A percentile compares a stretch with the other conserved stretches of the same genome.
phyloP scores from a whole-genome alignment of 2,113 vertebrate species.

The Oncorhynchus tshawytscha region DNA sequence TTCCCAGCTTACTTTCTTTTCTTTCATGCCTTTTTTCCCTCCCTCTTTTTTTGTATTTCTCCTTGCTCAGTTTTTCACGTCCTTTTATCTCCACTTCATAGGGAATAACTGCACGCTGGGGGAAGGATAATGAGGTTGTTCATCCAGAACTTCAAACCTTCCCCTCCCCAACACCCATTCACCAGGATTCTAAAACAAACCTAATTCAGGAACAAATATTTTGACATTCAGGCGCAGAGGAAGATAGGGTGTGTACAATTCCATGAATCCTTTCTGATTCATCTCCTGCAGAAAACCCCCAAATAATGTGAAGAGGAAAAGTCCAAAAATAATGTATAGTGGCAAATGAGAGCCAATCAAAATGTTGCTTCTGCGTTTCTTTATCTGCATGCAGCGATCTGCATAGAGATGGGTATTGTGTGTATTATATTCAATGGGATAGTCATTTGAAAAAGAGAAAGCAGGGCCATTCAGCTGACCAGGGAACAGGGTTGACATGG shows the following conservation, averaged over 20 bases:
- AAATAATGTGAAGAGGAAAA: conserved; percentile 14
- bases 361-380: conserved; percentile 20
- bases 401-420: conserved; percentile 44
- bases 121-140: conserved; percentile 78
- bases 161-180: conserved; percentile 54
- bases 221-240: conserved; percentile 68
- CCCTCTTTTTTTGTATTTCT: conserved; percentile 49
- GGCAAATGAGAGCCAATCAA: conserved; percentile 45
- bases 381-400: conserved; percentile 21
- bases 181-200: conserved; percentile 69
- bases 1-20: conserved; percentile 52
- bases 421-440: conserved; percentile 51
- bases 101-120: conserved; percentile 70
- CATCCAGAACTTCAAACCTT: conserved; percentile 71
- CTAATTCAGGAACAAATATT: conserved; percentile 73
- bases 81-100: conserved; percentile 79
- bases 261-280: conserved; percentile 44
- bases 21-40: conserved; percentile 24
- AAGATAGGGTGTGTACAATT: conserved; percentile 51
- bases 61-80: conserved; percentile 65
- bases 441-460: conserved; percentile 36
- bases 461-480: conserved; percentile 37
- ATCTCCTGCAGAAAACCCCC: conserved; percentile 35
- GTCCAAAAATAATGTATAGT: conserved; percentile 23
- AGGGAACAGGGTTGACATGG: conserved; percentile 41